Evolutionary conservation across 2,888 invertebrate genomes (phyloP).

Genomic region (Euplagia quadripunctaria): DNA sequence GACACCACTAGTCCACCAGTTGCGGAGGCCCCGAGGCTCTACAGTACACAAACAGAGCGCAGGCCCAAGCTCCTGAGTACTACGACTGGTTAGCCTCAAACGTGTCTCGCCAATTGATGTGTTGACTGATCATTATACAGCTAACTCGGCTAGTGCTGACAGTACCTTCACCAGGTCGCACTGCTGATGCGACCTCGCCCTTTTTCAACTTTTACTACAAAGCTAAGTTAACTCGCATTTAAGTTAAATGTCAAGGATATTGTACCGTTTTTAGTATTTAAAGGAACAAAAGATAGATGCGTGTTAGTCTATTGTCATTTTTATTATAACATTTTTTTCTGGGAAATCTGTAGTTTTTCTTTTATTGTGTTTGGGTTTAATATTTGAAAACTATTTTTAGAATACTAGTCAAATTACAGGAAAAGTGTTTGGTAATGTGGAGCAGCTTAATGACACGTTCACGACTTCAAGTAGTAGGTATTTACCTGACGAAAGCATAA

Average conservation of each 20-base stretch:
- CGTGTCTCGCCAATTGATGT: conserved; percentile 67
- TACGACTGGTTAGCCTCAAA: conserved; percentile 75
- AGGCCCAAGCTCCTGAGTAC: conserved; percentile 66
- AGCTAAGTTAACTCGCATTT: conserved; percentile 33
- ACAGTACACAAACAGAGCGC: conserved; percentile 54
- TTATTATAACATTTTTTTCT: not conserved
- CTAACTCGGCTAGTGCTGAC: conserved; percentile 37
- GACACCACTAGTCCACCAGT: conserved; percentile 33
- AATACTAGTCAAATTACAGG: conserved; percentile 53
- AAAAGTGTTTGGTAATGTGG: conserved; percentile 69
- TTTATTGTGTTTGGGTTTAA: not conserved
- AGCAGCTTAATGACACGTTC: conserved; percentile 67
- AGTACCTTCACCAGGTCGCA: conserved; percentile 36
- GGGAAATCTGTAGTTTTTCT: not conserved
- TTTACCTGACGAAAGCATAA: conserved; percentile 54
- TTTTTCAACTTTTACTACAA: conserved; percentile 48
- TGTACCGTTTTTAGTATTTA: conserved; percentile 25
- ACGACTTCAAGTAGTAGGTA: conserved; percentile 53
- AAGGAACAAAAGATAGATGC: conserved; percentile 41
- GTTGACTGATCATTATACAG: conserved; percentile 64
- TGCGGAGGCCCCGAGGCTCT: conserved; percentile 29
- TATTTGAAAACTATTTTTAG: conserved; percentile 19
- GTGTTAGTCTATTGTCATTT: not conserved
- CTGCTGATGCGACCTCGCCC: conserved; percentile 48
- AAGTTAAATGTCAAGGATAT: conserved; percentile 52